Evolutionary conservation across 2,113 vertebrate genomes (phyloP), one percentile per base, ranked within the genome.

Genomic region (Ceuthmochares aereus): DNA sequence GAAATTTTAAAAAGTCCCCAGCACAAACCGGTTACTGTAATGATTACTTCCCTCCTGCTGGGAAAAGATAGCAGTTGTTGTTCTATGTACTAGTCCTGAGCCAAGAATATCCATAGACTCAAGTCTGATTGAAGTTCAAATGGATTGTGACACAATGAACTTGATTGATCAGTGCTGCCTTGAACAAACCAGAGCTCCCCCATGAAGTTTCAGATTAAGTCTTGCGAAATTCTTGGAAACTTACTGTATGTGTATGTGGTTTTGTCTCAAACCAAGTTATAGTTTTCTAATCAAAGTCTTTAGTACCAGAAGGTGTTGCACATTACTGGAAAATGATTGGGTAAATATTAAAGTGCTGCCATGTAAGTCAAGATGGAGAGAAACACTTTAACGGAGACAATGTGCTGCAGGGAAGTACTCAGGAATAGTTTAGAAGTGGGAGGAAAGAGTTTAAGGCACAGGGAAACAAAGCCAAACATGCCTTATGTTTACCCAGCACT

Each of bases 261-360:
- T 54, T 3, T 91, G 43, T 72, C 88, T 94, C 54, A 90, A 93
- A 94, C 37, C 19, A 51, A 81, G 49, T 69, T 62, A 15, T 13
- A 84, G 32, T 62, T 26, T 82, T 95, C 80, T 59, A 93, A 77
- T 77, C 25, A 60, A 94, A 77, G 66, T 17, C 54, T 79, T 82
- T 36, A 83, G 42, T 32, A 93, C n/a, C 69, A 94, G 42, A 94
- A 87, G 69, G 69, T 25, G 14, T 51, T 94, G 25, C 34, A 47
- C 22, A 74, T 36, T 93, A 69, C 64, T 94, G 88, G 87, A 97
- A 89, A 83, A 70, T 90, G 91, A 96, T 72, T 87, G 69, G 92
- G 76, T 80, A 93, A 90, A 96, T 85, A 87, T 21, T 93, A 91
- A 89, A 96, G 42, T 21, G 21, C 32, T 89, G 91, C 87, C 94